Conservation (phyloP, 2,797 vertebrate genomes). For the Stomatorhinus walkeri region DNA sequence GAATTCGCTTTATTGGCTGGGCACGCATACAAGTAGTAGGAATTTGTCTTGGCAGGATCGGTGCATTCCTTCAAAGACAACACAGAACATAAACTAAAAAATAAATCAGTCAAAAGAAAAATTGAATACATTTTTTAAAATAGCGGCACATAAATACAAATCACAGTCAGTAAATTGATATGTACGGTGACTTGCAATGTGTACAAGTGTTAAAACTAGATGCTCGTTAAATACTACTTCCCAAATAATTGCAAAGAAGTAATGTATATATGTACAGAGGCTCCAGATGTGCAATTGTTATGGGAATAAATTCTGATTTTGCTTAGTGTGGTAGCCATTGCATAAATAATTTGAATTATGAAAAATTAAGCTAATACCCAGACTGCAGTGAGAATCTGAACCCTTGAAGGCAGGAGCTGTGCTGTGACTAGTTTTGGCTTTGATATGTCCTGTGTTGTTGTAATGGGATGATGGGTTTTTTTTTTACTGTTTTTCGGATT, state of each 20-base stretch:
- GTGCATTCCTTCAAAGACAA: background rate
- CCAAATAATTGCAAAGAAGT: background rate
- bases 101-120: background rate
- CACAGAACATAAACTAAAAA: background rate
- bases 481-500: background rate
- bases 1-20: background rate
- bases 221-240: background rate
- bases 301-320: background rate
- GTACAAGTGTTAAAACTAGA: background rate
- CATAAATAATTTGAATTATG: background rate
- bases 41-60: background rate
- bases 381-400: background rate
- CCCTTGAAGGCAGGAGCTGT: background rate
- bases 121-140: background rate
- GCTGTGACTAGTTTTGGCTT: background rate
- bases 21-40: background rate
- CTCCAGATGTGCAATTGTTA: background rate
- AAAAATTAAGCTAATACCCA: background rate
- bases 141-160: background rate
- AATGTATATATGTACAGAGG: background rate
- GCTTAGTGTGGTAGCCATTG: background rate
- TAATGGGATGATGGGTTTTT: background rate
- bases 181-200: background rate
- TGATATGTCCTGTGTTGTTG: background rate
- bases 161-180: background rate